Base-by-base conservation (phyloP, 2,113 vertebrate genomes). In the Anser cygnoides region DNA sequence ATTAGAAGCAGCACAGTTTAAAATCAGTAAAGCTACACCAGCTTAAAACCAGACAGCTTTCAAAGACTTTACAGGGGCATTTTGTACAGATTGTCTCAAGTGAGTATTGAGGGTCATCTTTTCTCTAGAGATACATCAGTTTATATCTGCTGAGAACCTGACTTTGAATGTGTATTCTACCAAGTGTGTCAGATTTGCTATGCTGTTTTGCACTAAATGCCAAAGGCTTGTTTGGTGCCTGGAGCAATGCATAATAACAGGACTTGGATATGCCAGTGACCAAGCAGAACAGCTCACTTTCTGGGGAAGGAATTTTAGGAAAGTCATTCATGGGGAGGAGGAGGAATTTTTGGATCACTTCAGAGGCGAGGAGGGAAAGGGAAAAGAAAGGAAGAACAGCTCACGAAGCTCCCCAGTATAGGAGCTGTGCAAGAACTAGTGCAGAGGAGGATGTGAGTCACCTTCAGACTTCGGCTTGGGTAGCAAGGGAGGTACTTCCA, bases 391-490 rank as follows among this genome's bases (percentile, higher is more conserved):
- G 33, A 86, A 74, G 52, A 83, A 13, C 1, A 3, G 55, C 1
- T 0, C 31, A 22, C 1, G 44, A 43, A 89, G 62, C 44, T 89
- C 61, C n/a, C 23, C 5, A 1, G 39, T 29, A 28, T 17, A 75
- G 86, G 57, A 89, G 79, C 83, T 71, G 55, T 50, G 50, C 12
- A 4, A 62, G 67, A 85, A 44, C 17, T 29, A 8, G 55, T 11
- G 73, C 89, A 92, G 94, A 77, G 92, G 91, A 90, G 91, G 89
- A 95, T 92, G 31, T 33, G 92, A 97, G 96, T 95, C 94, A 93
- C 79, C 88, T 92, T 83, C 92, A 91, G 82, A 68, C 84, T 94
- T 59, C 71, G 61, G 79, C 78, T 90, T 71, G 86, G 91, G 80
- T 90, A 73, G 85, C 85, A 90, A 83, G 82, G 85, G 78, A 95